Evolutionary conservation across 2,797 vertebrate genomes (phyloP).

Genomic region (Okamejei kenojei): DNA sequence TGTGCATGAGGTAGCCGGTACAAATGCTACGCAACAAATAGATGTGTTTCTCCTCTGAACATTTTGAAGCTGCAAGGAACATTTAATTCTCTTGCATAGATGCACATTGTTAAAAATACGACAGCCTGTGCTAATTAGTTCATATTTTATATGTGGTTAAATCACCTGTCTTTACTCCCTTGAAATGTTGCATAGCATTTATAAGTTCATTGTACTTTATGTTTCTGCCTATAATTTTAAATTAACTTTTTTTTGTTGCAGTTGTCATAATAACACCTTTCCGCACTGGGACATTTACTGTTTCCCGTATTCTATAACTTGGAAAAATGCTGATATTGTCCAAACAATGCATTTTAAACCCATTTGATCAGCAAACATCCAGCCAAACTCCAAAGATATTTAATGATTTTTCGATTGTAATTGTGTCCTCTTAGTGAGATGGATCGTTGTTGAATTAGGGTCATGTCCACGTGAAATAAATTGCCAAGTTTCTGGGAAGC

Average conservation of each 20-base stretch:
- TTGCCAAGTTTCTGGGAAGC: neutral
- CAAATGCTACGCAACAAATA: neutral
- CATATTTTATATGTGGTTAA: neutral
- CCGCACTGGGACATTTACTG: neutral
- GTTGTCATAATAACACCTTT: neutral
- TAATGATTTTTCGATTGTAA: neutral
- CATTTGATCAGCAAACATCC: neutral
- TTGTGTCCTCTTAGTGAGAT: neutral
- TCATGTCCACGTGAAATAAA: neutral
- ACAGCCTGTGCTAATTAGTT: neutral
- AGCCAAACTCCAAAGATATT: neutral
- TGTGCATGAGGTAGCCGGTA: neutral
- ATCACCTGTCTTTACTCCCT: too few relatives aligned
- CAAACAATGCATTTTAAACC: neutral
- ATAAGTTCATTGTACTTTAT: neutral
- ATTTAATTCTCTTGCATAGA: neutral
- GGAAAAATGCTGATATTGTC: neutral
- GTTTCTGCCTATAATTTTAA: neutral
- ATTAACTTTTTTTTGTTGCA: neutral
- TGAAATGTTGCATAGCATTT: neutral
- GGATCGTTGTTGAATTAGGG: neutral
- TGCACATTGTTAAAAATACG: neutral
- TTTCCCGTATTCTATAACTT: neutral
- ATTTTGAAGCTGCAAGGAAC: neutral
- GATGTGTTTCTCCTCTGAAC: neutral